Conservation (phyloP, 1,140 invertebrate genomes). For the Colletes latitarsis region DNA sequence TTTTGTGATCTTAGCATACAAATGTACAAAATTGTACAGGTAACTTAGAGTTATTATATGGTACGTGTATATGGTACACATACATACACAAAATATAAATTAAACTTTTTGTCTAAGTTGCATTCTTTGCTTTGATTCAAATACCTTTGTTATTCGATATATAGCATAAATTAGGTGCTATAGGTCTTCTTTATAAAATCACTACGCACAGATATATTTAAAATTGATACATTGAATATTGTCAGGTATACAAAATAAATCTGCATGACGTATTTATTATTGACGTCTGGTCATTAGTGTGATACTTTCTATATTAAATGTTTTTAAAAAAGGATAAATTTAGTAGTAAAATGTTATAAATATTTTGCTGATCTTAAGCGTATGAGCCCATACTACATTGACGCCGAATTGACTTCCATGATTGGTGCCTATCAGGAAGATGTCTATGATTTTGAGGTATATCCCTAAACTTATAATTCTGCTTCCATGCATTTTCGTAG, state of each 20-base stretch:
- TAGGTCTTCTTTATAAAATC: neutral
- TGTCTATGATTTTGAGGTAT: conserved; percentile 84
- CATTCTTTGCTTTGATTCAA: conserved; percentile 34
- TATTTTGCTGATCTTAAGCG: conserved; percentile 81
- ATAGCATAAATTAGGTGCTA: neutral
- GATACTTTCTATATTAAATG: conserved; percentile 4
- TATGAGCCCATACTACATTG: conserved; percentile 88
- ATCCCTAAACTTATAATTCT: conserved; percentile 68
- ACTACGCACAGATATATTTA: neutral
- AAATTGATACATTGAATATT: neutral
- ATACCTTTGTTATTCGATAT: conserved; percentile 25
- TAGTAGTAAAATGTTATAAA: conserved; percentile 57
- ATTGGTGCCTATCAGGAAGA: conserved; percentile 84
- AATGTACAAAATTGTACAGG: neutral
- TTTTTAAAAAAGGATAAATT: conserved; percentile 11
- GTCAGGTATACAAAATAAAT: neutral
- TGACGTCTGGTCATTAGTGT: neutral
- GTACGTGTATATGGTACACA: neutral
- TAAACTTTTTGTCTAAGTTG: conserved; percentile 48
- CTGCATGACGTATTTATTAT: conserved; percentile 24
- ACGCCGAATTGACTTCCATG: conserved; percentile 87
- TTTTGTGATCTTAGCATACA: neutral
- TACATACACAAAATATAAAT: conserved; percentile 5
- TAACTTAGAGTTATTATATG: neutral
- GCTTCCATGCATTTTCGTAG: conserved; percentile 79